Evolutionary conservation across 2,113 vertebrate genomes (phyloP), one percentile per base, ranked within the genome.

Genomic region (mouse (Mus musculus)): DNA sequence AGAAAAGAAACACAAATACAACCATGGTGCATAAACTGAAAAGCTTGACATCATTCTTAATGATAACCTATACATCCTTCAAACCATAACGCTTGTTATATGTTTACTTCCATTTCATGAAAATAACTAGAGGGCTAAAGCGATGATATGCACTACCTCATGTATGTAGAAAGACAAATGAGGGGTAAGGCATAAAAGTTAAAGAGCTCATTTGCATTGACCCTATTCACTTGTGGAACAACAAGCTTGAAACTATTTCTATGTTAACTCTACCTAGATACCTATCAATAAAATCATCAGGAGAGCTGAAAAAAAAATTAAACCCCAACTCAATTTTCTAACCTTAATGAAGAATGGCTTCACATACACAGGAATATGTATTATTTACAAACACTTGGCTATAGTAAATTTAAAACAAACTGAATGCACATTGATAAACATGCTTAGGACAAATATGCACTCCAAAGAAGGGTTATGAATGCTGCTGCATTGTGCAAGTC

Each of bases 191-290:
- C 42, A 10, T 88, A 71, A 75, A 96, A 97, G 87, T 97, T 96
- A 42, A 75, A 46, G 54, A 0, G 0, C 78, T 81, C 3, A 3
- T 72, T 96, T 92, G 71, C 14, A 0, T 69, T 91, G 5, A 39
- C 8, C 5, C 12, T 69, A 52, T 95, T 97, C 88, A 96, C 72
- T 90, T 94, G 88, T 97, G 91, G 91, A 89, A 24, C 93, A 89
- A 73, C 0, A 0, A 73, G 77, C 94, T 95, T 22, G 92, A 92
- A 92, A 88, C 72, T 81, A 7, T 77, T 36, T 36, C 85, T 72
- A 2, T 28, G 22, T 16, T 36, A 95, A 9, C 42, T 94, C 42
- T 92, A 80, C 95, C 39, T 93, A 87, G 49, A 65, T 84, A 46
- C 86, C n/a, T 93, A 78, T 89, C 81, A 92, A 75, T 88, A 88